Evolutionary conservation across 2,888 invertebrate species (phyloP), one percentile per base, ranked within the genome.

Genomic region (Cremastinae sp.): DNA sequence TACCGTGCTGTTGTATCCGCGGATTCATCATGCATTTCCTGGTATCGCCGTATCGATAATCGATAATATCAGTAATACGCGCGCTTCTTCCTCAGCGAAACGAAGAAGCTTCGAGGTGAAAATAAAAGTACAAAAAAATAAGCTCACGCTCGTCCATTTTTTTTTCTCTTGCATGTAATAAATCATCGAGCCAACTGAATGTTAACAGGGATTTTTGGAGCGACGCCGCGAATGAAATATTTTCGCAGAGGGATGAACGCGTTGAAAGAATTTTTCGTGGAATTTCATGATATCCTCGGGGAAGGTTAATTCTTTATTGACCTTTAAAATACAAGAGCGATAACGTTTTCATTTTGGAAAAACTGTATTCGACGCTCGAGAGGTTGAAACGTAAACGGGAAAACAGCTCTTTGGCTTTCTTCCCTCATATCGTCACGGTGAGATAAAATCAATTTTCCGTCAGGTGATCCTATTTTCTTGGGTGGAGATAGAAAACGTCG

Each of bases 381-480:
- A 18, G n/a, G n/a, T 9, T 36, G 34, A 18, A 54, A 58, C 45
- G 51, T 53, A 36, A 53, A 16, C 45, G 53, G 12, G 53, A 22
- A 54, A 66, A 58, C 59, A 66, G 66, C 59, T 73, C 66, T 73
- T 73, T 28, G 28, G 28, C 28, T 28, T 28, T 28, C 28, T 28
- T 28, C 28, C 5, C 28, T 28, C 59, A 73, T 73, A 66, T 73
- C 58, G 58, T 43, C 58, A 43, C 71, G 28, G 28, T 28, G 59
- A 66, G 73, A 73, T 73, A 73, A 73, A 73, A 73, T 59, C 66
- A 73, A 73, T 73, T 73, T 58, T 73, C 73, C 53, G 53, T 51
- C 47, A 38, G 45, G 66, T 41, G 58, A 65, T 43, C 65, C 58
- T 22, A 65, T 65, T 65, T 72, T 72, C 65, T 59, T 65, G 66